Conservation (phyloP, 1,140 invertebrate genomes). For the Halictus rubicundus region DNA sequence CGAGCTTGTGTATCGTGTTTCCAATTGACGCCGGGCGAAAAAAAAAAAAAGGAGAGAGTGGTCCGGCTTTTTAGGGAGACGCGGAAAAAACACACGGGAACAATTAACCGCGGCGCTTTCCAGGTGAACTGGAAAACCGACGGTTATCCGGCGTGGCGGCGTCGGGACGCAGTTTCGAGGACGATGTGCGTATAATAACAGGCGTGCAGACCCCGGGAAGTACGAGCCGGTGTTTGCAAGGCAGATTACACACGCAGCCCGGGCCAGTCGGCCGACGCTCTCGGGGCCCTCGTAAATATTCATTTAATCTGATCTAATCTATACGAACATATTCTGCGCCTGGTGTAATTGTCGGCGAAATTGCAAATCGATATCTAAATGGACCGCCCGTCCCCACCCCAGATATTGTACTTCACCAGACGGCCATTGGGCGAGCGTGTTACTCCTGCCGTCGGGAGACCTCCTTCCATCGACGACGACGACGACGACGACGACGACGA, state of each 20-base stretch:
- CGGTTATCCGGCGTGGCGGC: no score
- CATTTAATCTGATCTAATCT: constrained; percentile 68
- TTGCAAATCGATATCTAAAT: constrained; percentile 70
- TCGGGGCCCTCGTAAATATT: constrained; percentile 61
- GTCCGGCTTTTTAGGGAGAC: no score
- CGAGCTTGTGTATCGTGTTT: constrained; percentile 7
- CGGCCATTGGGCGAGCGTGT: constrained; percentile 38
- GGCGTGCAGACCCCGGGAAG: constrained; percentile 14
- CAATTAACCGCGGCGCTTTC: background rate
- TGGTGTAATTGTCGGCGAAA: constrained; percentile 65
- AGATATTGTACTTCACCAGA: constrained; percentile 53
- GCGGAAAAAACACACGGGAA: background rate
- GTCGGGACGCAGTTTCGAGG: background rate
- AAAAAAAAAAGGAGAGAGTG: constrained; percentile 5
- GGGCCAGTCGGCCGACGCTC: background rate
- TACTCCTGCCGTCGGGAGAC: background rate
- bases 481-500: background rate
- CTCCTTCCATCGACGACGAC: background rate
- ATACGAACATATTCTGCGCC: constrained; percentile 64
- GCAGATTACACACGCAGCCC: constrained; percentile 47
- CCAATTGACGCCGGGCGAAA: constrained; percentile 18
- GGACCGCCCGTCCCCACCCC: constrained; percentile 22
- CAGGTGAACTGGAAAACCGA: background rate
- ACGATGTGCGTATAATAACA: constrained; percentile 27
- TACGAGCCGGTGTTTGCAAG: constrained; percentile 34